Evolutionary conservation across 1,140 invertebrate species (phyloP).

Genomic region (Solenopsis fugax): DNA sequence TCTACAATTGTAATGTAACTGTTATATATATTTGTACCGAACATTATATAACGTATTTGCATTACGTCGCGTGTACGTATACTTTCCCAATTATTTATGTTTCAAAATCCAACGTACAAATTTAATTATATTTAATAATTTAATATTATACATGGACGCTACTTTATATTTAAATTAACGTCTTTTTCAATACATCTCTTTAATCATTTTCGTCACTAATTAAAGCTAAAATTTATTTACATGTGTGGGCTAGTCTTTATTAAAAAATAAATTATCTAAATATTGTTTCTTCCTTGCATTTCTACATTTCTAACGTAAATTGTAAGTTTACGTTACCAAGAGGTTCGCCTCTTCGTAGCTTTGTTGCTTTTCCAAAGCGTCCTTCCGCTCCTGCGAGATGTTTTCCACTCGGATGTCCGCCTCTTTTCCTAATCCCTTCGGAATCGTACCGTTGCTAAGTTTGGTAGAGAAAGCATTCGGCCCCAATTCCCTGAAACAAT

Average conservation of each 20-base stretch:
- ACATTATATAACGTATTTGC: not conserved
- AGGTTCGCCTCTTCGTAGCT: slow-evolving; percentile 83
- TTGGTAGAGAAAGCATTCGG: slow-evolving; percentile 78
- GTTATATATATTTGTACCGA: not conserved
- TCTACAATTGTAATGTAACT: slow-evolving; percentile 4
- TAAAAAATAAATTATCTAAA: not conserved
- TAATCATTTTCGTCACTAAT: not conserved
- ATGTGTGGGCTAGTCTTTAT: not conserved
- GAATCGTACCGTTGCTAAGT: slow-evolving; percentile 85
- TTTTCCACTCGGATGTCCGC: slow-evolving; percentile 69
- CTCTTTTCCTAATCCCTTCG: slow-evolving; percentile 81
- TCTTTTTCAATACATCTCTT: not conserved
- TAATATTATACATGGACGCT: not conserved
- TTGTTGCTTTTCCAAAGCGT: slow-evolving; percentile 82
- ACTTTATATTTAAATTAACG: not conserved
- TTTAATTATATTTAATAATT: not conserved
- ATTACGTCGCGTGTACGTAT: not conserved
- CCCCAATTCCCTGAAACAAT: slow-evolving; percentile 75
- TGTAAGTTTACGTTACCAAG: slow-evolving; percentile 76
- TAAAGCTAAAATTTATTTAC: not conserved
- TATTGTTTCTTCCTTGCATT: not conserved
- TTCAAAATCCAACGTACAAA: not conserved
- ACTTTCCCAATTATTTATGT: not conserved
- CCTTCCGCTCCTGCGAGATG: slow-evolving; percentile 75
- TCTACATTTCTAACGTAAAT: not conserved